Evolutionary conservation across 2,113 vertebrate genomes (phyloP).

Genomic region (Mesitornis unicolor): DNA sequence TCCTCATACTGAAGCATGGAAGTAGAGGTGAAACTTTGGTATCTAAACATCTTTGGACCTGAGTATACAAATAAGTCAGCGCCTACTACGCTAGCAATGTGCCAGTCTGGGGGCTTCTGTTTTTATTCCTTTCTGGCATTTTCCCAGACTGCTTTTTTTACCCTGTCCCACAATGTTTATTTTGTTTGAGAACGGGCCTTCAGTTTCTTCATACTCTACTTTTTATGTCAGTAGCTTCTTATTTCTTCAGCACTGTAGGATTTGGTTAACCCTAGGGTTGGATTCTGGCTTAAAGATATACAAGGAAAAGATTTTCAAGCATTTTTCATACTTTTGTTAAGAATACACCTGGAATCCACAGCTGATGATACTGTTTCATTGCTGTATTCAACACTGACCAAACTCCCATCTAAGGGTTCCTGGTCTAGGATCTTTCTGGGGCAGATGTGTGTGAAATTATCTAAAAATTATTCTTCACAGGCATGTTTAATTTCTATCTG

Average conservation of each 20-base stretch:
- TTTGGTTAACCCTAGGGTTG: background rate
- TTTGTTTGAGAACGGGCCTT: background rate
- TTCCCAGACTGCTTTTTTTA: background rate
- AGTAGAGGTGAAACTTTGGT: background rate
- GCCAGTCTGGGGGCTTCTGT: background rate
- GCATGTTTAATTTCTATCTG: background rate
- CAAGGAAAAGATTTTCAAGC: accelerated
- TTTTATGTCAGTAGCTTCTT: background rate
- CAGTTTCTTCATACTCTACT: background rate
- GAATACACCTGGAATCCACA: background rate
- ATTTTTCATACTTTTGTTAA: background rate
- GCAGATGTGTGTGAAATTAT: background rate
- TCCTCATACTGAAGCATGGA: background rate
- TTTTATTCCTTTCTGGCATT: background rate
- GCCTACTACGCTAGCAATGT: accelerated
- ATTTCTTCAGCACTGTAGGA: background rate
- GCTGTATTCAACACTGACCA: background rate
- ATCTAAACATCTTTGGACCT: background rate
- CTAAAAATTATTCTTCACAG: background rate
- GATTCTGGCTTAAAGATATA: background rate
- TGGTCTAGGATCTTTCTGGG: background rate
- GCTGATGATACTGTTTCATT: background rate
- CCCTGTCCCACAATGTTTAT: background rate
- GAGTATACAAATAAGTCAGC: background rate
- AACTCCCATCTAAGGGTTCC: background rate